Base-by-base conservation (phyloP, 2,113 vertebrate species). In the Ictidomys tridecemlineatus region DNA sequence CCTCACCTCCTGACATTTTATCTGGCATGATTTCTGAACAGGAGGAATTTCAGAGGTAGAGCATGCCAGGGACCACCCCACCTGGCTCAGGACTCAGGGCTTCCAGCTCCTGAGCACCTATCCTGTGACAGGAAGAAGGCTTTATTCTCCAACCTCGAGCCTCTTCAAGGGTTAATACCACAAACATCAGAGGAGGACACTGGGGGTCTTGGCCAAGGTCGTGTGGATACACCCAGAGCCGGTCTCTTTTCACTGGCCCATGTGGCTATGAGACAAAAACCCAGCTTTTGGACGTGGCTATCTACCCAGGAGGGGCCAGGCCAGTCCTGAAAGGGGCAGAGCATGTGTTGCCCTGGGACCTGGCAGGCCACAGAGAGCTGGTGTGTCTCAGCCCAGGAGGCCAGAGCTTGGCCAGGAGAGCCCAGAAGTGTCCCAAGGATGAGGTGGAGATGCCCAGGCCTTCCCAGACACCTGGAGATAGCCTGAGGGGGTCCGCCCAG, bases 351-450 rank as follows among this genome's bases (percentile, higher is more conserved):
- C 20, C 74, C 85, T 17, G 32, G 24, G 48, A 10, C 28, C 5
- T 61, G 10, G 30, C 72, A 2, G 61, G 48, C 4, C 42, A 53
- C 56, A n/a, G 13, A 48, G 32, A 63, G 30, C n/a, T 37, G n/a
- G 30, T 1, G 34, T 4, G 0, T 32, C 5, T 6, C 24, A 3
- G 3, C n/a, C 77, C 0, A 24, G 32, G 16, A 63, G 63, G 10
- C 4, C 63, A 45, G 84, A 37, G 17, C 39, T 48, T n/a, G 72
- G 30, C 84, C n/a, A n/a, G 67, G 26, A 84, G 22, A 42, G 61
- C 13, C 73, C n/a, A 39, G n/a, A 76, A 45, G 26, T 24, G 13
- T 22, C 39, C n/a, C 39, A 0, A 51, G 9, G 5, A 45, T n/a
- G n/a, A 74, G 45, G 28, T 51, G n/a, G 24, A 20, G 4, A 7